Percentiles rank a stretch among this genome's conserved stretches.
Evolutionary conservation across 1,140 invertebrate species (phyloP).

Genomic region (Bombus confusus): DNA sequence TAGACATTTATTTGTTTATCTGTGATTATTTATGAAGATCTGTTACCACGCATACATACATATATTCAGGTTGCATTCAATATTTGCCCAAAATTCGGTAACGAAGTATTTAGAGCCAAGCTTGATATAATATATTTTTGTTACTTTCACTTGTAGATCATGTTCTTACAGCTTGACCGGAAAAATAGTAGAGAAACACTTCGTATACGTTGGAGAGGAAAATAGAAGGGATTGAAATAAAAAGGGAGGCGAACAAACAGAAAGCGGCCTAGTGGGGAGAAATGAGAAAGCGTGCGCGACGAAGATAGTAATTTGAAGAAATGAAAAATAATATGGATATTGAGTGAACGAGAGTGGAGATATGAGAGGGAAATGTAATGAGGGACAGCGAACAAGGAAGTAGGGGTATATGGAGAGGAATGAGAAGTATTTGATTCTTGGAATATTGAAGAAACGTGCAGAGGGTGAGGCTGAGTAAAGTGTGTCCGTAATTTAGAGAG

Average conservation of each 20-base stretch:
- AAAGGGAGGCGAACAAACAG: neutral
- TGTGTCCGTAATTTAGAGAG: neutral
- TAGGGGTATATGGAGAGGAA: neutral
- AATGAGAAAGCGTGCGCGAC: neutral
- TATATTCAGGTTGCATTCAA: too few species aligned
- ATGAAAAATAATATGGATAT: constrained; percentile 25
- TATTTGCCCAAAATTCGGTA: neutral
- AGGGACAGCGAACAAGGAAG: neutral
- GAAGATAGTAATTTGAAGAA: constrained; percentile 20
- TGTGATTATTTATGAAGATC: too few species aligned
- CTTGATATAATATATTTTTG: too few species aligned
- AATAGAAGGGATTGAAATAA: neutral
- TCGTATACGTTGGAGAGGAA: neutral
- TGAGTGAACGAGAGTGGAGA: neutral
- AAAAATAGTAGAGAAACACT: neutral
- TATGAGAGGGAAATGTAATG: neutral
- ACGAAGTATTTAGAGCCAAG: neutral
- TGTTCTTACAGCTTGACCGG: too few species aligned
- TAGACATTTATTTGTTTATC: too few species aligned
- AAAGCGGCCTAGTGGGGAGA: neutral
- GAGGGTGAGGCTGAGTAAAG: neutral
- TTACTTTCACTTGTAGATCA: neutral
- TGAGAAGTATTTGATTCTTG: constrained; percentile 25
- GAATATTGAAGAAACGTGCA: constrained; percentile 8
- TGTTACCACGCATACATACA: too few species aligned